phyloP scores from a whole-genome alignment of 2,888 invertebrate genomes.

The Liodrosophila aerea region DNA sequence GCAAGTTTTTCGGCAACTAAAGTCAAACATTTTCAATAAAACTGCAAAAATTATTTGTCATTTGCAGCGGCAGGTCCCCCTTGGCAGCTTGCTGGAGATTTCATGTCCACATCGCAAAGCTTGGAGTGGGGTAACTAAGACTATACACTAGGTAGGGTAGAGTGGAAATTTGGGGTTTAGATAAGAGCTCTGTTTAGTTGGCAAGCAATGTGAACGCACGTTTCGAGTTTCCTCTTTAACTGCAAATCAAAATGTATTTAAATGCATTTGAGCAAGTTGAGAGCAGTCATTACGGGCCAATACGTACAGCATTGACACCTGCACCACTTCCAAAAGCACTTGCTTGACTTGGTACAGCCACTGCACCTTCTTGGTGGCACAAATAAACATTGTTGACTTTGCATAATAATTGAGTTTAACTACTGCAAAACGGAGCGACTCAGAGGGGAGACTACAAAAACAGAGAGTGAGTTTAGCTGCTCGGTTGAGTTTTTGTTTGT shows the following conservation, averaged over 20 bases:
- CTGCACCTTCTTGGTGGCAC: constrained; percentile 58
- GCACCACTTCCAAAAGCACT: background rate
- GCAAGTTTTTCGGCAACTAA: constrained; percentile 50
- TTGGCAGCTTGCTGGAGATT: background rate
- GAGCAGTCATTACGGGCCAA: constrained; percentile 19
- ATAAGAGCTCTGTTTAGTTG: constrained; percentile 39
- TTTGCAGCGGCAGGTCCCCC: constrained; percentile 23
- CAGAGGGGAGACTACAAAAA: constrained; percentile 1
- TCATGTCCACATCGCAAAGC: constrained; percentile 8
- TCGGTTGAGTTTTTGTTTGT: constrained; percentile 66
- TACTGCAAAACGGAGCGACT: constrained; percentile 59
- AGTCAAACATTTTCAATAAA: constrained; percentile 76
- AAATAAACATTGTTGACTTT: constrained; percentile 76
- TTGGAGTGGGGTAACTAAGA: background rate
- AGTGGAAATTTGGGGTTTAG: background rate
- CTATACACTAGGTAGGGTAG: background rate
- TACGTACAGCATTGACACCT: constrained; percentile 11
- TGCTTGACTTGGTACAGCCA: background rate
- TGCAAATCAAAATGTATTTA: constrained; percentile 76
- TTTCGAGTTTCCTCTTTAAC: constrained; percentile 63
- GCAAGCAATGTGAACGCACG: constrained; percentile 34
- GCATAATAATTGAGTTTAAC: constrained; percentile 77
- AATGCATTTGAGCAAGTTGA: constrained; percentile 64
- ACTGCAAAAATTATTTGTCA: constrained; percentile 76
- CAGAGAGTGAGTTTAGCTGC: constrained; percentile 57